Conservation (phyloP, 2,113 vertebrate genomes). For the Pleuronectes platessa region DNA sequence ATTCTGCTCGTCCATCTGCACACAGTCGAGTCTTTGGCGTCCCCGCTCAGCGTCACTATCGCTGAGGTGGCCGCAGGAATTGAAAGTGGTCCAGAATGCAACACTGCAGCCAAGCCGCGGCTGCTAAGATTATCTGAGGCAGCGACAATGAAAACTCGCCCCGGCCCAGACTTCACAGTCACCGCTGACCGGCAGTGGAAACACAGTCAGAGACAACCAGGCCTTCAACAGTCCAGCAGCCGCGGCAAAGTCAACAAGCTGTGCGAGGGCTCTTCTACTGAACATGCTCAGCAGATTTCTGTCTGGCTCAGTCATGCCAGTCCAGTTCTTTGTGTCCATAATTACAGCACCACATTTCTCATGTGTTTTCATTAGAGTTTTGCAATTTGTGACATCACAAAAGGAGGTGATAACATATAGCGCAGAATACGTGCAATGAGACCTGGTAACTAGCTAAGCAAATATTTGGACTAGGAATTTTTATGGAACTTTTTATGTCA, state of each 20-base stretch:
- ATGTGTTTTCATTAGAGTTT: not conserved
- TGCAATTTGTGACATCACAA: not conserved
- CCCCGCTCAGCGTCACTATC: constrained; percentile 35
- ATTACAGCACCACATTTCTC: not conserved
- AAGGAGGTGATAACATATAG: not conserved
- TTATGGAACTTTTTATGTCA: constrained; percentile 53
- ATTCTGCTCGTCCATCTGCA: constrained; percentile 68
- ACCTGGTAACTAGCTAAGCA: constrained; percentile 32
- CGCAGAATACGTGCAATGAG: constrained; percentile 21
- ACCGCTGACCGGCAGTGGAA: constrained; percentile 66
- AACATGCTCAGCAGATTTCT: constrained; percentile 66
- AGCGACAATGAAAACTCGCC: constrained; percentile 50
- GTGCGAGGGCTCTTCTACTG: constrained; percentile 34
- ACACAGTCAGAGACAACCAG: constrained; percentile 70
- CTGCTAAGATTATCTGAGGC: constrained; percentile 61
- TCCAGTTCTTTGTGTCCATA: constrained; percentile 3
- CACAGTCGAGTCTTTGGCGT: constrained; percentile 48
- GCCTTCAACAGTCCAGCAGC: constrained; percentile 46
- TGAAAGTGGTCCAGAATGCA: constrained; percentile 67
- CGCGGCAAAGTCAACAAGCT: constrained; percentile 68
- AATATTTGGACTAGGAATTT: constrained; percentile 55
- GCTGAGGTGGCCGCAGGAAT: constrained; percentile 46
- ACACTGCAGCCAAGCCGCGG: constrained; percentile 38
- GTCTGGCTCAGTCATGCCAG: constrained; percentile 43
- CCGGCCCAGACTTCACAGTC: constrained; percentile 36